These are phyloP conservation scores for Hozukius guyotensis DNA, from an alignment of 2,797 vertebrate species.

Conservation along the genomic window DNA sequence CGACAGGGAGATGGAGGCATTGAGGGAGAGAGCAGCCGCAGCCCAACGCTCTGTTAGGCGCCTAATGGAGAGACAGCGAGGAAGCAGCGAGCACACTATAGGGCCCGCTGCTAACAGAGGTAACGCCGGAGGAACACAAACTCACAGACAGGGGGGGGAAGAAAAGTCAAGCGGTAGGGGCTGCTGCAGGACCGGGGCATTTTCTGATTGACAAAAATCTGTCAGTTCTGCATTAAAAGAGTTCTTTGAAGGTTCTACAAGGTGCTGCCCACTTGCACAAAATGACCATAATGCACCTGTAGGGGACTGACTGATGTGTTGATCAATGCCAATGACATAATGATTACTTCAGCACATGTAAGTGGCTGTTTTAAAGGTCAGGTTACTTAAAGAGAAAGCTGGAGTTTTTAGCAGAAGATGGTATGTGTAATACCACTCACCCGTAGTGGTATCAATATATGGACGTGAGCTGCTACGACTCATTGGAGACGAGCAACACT, in stretches of 20 bases:
- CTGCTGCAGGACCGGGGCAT: conserved; percentile 47
- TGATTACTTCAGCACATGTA: background rate
- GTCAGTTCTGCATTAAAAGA: conserved; percentile 1
- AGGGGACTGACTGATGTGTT: background rate
- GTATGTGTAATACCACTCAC: background rate
- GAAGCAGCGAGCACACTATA: conserved; percentile 71
- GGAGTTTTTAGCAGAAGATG: background rate
- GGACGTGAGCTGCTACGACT: background rate
- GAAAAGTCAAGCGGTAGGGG: conserved; percentile 39
- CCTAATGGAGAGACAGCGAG: conserved; percentile 81
- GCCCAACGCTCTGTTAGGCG: conserved; percentile 82
- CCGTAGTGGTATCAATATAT: background rate
- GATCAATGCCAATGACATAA: conserved; percentile 8
- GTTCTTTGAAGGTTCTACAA: conserved; percentile 13
- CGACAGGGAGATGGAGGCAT: conserved; percentile 79
- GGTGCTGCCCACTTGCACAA: background rate
- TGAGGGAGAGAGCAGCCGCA: conserved; percentile 78
- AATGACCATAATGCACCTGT: background rate
- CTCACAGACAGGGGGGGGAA: conserved; percentile 38
- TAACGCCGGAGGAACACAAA: conserved; percentile 60
- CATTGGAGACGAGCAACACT: background rate
- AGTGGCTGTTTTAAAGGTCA: background rate
- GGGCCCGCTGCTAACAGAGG: conserved; percentile 73
- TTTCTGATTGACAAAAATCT: conserved; percentile 33
- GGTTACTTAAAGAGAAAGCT: background rate